Evolutionary conservation across 2,113 vertebrate species (phyloP), one percentile per base, ranked within the genome.

Genomic region (Sitta europaea): DNA sequence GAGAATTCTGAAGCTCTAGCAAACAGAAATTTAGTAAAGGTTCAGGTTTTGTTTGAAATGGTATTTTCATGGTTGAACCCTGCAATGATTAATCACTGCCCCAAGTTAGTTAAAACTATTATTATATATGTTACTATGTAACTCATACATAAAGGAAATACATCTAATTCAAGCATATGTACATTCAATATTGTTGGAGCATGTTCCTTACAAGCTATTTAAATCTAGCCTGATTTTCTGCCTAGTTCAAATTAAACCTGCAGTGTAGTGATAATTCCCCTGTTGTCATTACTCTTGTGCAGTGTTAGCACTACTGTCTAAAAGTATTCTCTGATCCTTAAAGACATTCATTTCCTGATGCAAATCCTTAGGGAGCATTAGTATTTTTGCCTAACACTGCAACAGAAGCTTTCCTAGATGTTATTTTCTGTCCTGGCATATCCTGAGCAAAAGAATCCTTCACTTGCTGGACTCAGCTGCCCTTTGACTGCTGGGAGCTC

Each of bases 201-300:
- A 5, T 3, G 8, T 36, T 72, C 22, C 31, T 74, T 35, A 42
- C 4, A 7, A 53, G 47, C 11, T 57, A 33, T 28, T 66, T 84
- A 75, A 19, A 71, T 35, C 31, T 38, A 43, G 53, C 9, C 61
- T 4, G 0, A 14, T 43, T 81, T 91, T 22, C 29, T 27, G 7
- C 35, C 35, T 21, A 10, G n/a, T 13, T 66, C 10, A 45, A 24
- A 23, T 8, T 14, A 28, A 10, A 62, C 8, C 2, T 29, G 43
- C 54, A 53, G 22, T 1, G 7, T 1, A 40, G 16, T 17, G 14
- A 53, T 29, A 45, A 45, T 3, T 58, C 42, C 3, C 17, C 25
- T 22, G 20, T 17, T 2, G 1, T 27, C 33, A 14, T 29, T 72
- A 33, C 13, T 48, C n/a, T 38, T 0, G 0, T 3, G 67, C 45